These are phyloP conservation scores for Caenorhabditis sp. DNA, from an alignment of 2,888 invertebrate species.

Conservation along the genomic window DNA sequence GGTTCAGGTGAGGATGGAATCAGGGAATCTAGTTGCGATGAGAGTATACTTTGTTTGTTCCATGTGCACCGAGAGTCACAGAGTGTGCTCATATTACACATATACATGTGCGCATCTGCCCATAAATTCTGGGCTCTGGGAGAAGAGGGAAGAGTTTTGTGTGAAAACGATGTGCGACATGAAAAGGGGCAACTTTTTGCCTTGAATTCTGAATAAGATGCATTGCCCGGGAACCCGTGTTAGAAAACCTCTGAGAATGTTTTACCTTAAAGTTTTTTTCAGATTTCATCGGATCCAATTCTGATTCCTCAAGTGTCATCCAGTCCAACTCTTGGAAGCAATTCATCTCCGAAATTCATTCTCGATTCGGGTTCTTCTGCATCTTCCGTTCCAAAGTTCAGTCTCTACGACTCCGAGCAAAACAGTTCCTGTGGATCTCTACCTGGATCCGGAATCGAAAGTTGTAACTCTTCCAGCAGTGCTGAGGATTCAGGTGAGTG, in stretches of 20 bases:
- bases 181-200: background rate
- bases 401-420: constrained; percentile 57
- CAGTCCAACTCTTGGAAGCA: constrained; percentile 30
- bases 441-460: constrained; percentile 37
- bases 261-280: no score
- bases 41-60: constrained; percentile 19
- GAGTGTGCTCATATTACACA: constrained; percentile 47
- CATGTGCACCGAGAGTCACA: background rate
- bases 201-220: background rate
- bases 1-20: constrained; percentile 71
- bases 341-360: constrained; percentile 47
- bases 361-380: constrained; percentile 31
- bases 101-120: constrained; percentile 46
- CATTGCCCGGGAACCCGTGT: no score
- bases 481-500: constrained; percentile 55
- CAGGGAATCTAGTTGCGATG: background rate
- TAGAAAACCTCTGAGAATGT: no score
- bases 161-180: constrained; percentile 23
- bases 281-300: constrained; percentile 71
- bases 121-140: constrained; percentile 19
- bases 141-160: constrained; percentile 1
- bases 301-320: constrained; percentile 60
- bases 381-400: constrained; percentile 34
- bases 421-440: constrained; percentile 58
- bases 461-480: constrained; percentile 45